Conservation (phyloP, 2,113 vertebrate genomes). For the Anas platyrhynchos region DNA sequence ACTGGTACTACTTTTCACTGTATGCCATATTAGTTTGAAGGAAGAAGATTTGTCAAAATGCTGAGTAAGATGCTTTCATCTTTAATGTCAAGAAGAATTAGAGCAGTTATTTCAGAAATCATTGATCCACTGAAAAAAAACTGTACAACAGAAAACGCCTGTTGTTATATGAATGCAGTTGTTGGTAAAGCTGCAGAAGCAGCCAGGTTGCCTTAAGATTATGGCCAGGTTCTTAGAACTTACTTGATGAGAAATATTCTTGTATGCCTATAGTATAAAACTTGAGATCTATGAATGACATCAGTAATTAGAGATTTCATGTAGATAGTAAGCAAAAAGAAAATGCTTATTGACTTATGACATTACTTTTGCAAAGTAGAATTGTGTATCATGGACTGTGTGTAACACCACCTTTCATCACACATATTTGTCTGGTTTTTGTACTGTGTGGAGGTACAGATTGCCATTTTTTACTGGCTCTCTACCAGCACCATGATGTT, state of each 20-base stretch:
- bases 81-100: constrained; percentile 38
- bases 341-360: background rate
- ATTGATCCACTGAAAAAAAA: background rate
- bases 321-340: background rate
- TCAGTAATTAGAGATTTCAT: background rate
- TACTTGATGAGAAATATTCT: background rate
- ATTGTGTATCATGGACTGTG: background rate
- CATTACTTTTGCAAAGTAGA: background rate
- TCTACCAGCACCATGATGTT: background rate
- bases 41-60: constrained; percentile 4
- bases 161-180: background rate
- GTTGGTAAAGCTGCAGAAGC: background rate
- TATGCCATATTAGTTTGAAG: background rate
- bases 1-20: background rate
- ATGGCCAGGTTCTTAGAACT: background rate
- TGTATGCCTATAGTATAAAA: background rate
- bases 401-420: background rate
- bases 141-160: background rate
- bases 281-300: background rate
- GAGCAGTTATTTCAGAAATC: background rate
- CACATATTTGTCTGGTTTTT: background rate
- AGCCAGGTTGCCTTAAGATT: background rate
- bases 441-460: background rate
- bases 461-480: background rate
- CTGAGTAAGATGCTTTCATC: constrained; percentile 6